Conservation (phyloP, 2,113 vertebrate genomes). For the Motacilla alba region DNA sequence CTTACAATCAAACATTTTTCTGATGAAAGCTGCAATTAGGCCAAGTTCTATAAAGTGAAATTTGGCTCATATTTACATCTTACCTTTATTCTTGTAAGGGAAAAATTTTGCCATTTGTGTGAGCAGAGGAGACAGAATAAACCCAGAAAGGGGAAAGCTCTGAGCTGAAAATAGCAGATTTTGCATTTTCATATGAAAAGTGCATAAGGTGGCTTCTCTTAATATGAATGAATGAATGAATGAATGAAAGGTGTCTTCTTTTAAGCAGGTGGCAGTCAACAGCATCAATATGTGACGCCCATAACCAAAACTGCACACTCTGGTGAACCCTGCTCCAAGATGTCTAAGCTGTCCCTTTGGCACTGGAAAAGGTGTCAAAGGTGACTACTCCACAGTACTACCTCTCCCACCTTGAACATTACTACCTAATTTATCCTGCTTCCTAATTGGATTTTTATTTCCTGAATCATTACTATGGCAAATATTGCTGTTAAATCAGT, state of each 20-base stretch:
- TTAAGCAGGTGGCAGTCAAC: background rate
- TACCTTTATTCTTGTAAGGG: background rate
- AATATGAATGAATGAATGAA: background rate
- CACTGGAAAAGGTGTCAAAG: background rate
- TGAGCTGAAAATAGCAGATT: background rate
- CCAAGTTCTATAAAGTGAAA: background rate
- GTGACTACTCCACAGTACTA: background rate
- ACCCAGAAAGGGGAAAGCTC: background rate
- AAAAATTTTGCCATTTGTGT: background rate
- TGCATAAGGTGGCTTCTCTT: background rate
- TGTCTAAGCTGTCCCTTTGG: background rate
- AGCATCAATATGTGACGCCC: background rate
- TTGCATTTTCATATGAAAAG: background rate
- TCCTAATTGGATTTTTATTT: background rate
- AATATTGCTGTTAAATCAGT: background rate
- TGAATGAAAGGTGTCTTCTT: background rate
- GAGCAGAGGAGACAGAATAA: background rate
- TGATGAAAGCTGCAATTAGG: background rate
- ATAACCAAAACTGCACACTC: background rate
- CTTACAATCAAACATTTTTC: background rate
- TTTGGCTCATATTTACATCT: background rate
- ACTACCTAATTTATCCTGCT: background rate
- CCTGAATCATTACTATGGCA: background rate
- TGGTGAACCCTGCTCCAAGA: background rate
- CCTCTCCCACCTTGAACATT: background rate